Conservation (phyloP, 2,797 vertebrate species). For the Strix occidentalis region DNA sequence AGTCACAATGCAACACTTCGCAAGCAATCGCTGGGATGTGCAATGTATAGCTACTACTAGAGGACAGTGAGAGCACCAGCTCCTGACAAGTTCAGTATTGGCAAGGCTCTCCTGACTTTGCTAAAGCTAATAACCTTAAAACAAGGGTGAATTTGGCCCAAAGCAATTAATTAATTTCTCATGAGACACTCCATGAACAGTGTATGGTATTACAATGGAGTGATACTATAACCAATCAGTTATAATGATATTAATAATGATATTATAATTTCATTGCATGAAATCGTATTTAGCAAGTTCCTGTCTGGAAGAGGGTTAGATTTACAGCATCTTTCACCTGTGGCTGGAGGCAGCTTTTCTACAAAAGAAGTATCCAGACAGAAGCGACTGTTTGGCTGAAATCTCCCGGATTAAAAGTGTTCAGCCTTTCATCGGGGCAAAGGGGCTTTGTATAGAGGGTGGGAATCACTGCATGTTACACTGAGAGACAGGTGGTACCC, state of each 20-base stretch:
- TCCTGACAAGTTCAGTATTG: background rate
- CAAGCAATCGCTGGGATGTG: fast-evolving
- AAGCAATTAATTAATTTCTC: background rate
- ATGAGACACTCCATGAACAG: background rate
- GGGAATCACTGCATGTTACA: background rate
- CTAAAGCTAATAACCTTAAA: background rate
- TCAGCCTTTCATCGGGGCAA: background rate
- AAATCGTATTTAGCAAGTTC: background rate
- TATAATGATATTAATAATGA: background rate
- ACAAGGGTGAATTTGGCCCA: background rate
- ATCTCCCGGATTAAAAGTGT: background rate
- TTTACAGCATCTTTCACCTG: background rate
- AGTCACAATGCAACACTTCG: background rate
- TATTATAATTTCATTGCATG: background rate
- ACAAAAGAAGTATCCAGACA: background rate
- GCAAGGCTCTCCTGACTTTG: background rate
- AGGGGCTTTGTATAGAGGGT: background rate
- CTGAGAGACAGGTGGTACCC: background rate
- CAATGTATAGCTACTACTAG: background rate
- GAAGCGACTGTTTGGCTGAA: background rate
- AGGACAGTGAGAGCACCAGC: background rate
- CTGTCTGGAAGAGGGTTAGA: background rate
- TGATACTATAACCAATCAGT: background rate
- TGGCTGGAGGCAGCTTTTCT: background rate
- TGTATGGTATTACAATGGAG: background rate